Percentiles rank a stretch among this genome's conserved stretches.
Conservation (phyloP, 2,113 vertebrate species). For the Anser brachyrhynchus region DNA sequence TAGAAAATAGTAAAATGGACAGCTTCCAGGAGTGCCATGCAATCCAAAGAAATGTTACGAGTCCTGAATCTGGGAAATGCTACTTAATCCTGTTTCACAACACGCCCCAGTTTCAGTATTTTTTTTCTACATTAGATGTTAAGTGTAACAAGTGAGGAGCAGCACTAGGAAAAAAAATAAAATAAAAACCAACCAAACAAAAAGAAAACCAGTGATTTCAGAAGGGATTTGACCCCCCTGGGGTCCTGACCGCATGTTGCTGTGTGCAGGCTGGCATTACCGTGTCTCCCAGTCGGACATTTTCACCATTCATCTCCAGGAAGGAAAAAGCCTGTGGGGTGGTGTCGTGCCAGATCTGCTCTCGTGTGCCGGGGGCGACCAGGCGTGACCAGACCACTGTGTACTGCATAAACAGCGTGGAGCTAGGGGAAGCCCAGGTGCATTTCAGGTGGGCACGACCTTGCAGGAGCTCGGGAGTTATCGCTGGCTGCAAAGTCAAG, state of each 20-base stretch:
- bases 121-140: neutral
- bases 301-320: slow-evolving; percentile 80
- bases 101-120: neutral
- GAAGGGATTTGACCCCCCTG: neutral
- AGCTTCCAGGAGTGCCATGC: neutral
- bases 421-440: slow-evolving; percentile 28
- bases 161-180: neutral
- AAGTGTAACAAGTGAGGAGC: neutral
- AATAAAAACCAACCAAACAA: too few species aligned
- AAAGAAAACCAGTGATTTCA: neutral
- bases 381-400: slow-evolving; percentile 80
- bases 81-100: neutral
- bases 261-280: slow-evolving; percentile 69
- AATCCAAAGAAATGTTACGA: neutral
- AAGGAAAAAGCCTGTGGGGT: slow-evolving; percentile 71
- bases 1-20: neutral
- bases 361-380: slow-evolving; percentile 74
- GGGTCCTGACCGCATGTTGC: neutral
- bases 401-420: slow-evolving; percentile 49
- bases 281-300: slow-evolving; percentile 82
- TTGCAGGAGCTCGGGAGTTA: slow-evolving; percentile 69
- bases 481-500: neutral
- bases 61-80: neutral
- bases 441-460: slow-evolving; percentile 76
- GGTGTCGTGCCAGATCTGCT: slow-evolving; percentile 76